A percentile compares a stretch with the other conserved stretches of the same genome.
phyloP scores from a whole-genome alignment of 2,888 invertebrate species.

The Lordiphosa andalusiaca region DNA sequence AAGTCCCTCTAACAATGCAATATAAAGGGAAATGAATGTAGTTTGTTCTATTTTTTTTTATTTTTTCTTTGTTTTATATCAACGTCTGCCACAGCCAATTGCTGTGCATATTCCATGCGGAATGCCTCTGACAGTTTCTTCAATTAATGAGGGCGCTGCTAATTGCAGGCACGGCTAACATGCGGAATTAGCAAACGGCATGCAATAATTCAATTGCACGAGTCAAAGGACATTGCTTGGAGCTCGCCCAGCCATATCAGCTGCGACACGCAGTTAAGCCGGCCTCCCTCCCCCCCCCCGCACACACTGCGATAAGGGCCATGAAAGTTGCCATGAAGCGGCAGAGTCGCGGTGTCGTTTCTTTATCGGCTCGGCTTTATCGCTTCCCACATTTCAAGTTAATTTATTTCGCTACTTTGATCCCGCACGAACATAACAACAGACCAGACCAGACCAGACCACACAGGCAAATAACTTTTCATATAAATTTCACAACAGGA shows the following conservation, averaged over 20 bases:
- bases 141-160: constrained; percentile 58
- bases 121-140: constrained; percentile 43
- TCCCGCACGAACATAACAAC: constrained; percentile 21
- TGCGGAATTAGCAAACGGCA: constrained; percentile 41
- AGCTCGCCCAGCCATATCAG: constrained; percentile 5
- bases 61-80: too few relatives aligned
- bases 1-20: too few relatives aligned
- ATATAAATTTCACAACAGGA: constrained; percentile 57
- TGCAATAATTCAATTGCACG: constrained; percentile 66
- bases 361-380: constrained; percentile 57
- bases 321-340: constrained; percentile 44
- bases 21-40: too few relatives aligned
- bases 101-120: background rate
- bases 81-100: background rate
- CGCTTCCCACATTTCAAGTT: constrained; percentile 52
- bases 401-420: constrained; percentile 66
- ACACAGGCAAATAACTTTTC: constrained; percentile 52
- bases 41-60: too few relatives aligned
- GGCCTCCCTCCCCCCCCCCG: too few relatives aligned
- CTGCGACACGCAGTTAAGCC: background rate
- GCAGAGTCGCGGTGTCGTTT: constrained; percentile 13
- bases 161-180: constrained; percentile 50
- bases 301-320: constrained; percentile 48
- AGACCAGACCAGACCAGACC: background rate
- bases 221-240: constrained; percentile 11